These are phyloP conservation scores for Drosophila greeni DNA, from an alignment of 2,888 invertebrate genomes.

Conservation along the genomic window DNA sequence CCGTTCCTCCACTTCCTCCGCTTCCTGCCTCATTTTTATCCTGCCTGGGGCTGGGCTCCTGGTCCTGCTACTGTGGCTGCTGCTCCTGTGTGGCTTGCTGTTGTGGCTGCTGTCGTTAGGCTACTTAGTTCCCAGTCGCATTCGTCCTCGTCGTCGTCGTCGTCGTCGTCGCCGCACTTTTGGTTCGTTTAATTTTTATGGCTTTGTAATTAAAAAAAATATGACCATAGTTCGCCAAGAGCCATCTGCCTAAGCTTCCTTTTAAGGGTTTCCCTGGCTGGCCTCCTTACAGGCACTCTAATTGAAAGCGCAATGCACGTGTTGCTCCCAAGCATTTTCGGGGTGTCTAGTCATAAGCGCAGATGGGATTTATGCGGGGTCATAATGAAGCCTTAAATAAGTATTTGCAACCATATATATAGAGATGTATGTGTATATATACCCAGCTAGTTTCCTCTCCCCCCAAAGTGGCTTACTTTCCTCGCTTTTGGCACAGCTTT, in stretches of 20 bases:
- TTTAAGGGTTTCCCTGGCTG: constrained; percentile 30
- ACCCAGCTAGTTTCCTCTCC: constrained; percentile 3
- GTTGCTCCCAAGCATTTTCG: constrained; percentile 39
- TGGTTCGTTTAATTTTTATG: constrained; percentile 55
- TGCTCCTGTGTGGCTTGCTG: constrained; percentile 29
- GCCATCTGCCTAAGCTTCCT: constrained; percentile 33
- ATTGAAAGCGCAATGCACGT: constrained; percentile 52
- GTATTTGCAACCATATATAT: constrained; percentile 18
- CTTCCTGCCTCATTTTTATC: constrained; percentile 30
- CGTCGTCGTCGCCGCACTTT: constrained; percentile 45
- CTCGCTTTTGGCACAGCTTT: background rate
- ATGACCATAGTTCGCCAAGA: constrained; percentile 30
- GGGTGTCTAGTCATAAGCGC: constrained; percentile 7
- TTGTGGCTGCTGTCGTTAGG: constrained; percentile 46
- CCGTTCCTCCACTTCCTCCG: constrained; percentile 22
- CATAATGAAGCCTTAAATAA: constrained; percentile 36
- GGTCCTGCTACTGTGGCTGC: constrained; percentile 12
- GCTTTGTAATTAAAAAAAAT: constrained; percentile 64
- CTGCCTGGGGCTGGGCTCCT: constrained; percentile 13
- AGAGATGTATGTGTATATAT: background rate
- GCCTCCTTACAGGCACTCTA: constrained; percentile 38
- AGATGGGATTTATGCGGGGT: constrained; percentile 25
- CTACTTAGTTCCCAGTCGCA: constrained; percentile 54
- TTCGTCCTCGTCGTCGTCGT: constrained; percentile 1
- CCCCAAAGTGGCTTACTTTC: constrained; percentile 9